Percentiles rank a stretch among this genome's conserved stretches.
Evolutionary conservation across 2,113 vertebrate species (phyloP).

Genomic region (Silurus glanis): DNA sequence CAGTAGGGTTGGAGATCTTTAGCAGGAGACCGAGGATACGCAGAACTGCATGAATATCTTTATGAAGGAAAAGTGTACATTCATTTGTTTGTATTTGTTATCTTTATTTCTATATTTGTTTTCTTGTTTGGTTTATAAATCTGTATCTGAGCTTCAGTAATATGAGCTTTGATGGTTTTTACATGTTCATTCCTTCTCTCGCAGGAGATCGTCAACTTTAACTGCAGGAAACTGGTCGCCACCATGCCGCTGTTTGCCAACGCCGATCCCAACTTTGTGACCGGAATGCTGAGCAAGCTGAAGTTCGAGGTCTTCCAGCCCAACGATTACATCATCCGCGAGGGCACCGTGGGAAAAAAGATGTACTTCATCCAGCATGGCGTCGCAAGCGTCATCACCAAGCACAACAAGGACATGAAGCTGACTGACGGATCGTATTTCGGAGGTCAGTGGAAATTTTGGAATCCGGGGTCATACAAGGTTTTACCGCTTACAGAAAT

Average conservation of each 20-base stretch:
- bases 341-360: constrained; percentile 97
- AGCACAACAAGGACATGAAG: constrained; percentile 96
- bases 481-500: background rate
- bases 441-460: constrained; percentile 79
- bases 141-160: no score
- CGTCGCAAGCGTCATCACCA: constrained; percentile 96
- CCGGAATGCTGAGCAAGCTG: constrained; percentile 96
- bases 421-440: constrained; percentile 97
- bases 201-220: constrained; percentile 98
- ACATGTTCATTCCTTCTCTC: background rate
- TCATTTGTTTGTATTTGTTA: no score
- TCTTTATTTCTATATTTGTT: no score
- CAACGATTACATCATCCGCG: constrained; percentile 95
- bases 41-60: no score
- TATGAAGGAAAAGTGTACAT: no score
- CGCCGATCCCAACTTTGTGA: constrained; percentile 97
- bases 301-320: constrained; percentile 97
- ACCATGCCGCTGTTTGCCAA: constrained; percentile 98
- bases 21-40: no score
- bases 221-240: constrained; percentile 94
- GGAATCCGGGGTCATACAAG: no score
- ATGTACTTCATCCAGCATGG: constrained; percentile 99
- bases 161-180: background rate
- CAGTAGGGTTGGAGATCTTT: no score
- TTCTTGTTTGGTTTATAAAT: no score